Base-by-base conservation (phyloP, 2,797 vertebrate species). In the Darevskia nairensis region DNA sequence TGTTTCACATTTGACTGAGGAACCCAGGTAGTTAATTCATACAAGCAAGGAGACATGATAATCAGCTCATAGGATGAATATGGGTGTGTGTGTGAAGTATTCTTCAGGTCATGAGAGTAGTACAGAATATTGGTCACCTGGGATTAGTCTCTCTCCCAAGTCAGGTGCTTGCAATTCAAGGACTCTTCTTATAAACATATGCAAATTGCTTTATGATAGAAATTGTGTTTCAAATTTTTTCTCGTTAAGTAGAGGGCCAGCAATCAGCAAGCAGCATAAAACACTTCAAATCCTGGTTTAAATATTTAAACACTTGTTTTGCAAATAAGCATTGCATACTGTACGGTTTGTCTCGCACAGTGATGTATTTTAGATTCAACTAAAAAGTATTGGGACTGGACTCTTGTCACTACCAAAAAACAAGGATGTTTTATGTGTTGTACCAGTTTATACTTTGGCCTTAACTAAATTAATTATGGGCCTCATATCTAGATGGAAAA, bases 161-260 rank as follows among this genome's bases (percentile, higher is more conserved):
- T 88, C 66, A 46, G 72, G 17, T 32, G 86, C 80, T 84, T 11
- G 71, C 90, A 29, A 91, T 91, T 61, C 3, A 88, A 17, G 8
- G 91, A 90, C 77, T 91, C 69, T 25, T 92, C 90, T 59, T 78
- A 82, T n/a, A 94, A 82, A 80, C 92, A 1, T 71, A 68, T 91
- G 82, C 88, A 86, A 87, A 93, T 92, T 92, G 59, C 2, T 78
- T 91, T 89, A 85, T 82, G 81, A 88, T 80, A 68, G 74, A 92
- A 89, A 93, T 88, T 72, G 59, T 90, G 32, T 93, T 90, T 94
- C 83, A 80, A 74, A 68, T 44, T 86, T 85, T 84, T 92, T 92
- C 78, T 93, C 82, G 84, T 86, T 90, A 92, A 89, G 23, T 80
- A 68, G 82, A 89, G 44, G 35, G 39, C 55, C 32, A 94, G 89